Percentiles rank a stretch among this genome's conserved stretches.
These are phyloP conservation scores for Sylvia borin DNA, from an alignment of 2,797 vertebrate genomes.

Conservation along the genomic window DNA sequence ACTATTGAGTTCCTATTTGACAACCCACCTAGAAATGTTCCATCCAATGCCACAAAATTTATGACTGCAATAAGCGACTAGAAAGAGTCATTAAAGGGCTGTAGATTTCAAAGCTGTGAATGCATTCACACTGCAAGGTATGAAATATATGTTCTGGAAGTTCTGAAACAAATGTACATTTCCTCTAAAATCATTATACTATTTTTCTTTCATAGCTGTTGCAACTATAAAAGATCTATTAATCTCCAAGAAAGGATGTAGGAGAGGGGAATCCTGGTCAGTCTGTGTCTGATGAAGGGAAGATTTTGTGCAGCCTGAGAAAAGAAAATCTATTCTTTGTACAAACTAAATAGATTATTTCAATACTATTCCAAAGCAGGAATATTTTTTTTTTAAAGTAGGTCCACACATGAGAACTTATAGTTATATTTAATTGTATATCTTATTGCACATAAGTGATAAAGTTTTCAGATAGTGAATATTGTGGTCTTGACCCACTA, in stretches of 20 bases:
- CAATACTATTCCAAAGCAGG: neutral
- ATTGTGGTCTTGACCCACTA: neutral
- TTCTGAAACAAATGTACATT: neutral
- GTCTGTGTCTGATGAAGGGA: neutral
- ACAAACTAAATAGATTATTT: neutral
- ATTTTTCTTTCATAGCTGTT: neutral
- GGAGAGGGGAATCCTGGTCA: neutral
- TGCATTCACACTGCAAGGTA: neutral
- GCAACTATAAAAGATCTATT: neutral
- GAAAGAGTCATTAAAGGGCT: neutral
- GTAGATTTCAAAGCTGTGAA: constrained; percentile 1
- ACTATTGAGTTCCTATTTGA: neutral
- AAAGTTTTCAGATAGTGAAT: neutral
- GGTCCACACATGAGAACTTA: neutral
- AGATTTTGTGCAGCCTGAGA: neutral
- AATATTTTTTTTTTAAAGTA: neutral
- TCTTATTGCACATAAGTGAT: neutral
- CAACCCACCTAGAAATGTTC: neutral
- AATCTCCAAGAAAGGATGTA: neutral
- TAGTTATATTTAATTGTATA: neutral
- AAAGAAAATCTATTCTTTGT: neutral
- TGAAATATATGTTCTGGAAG: neutral
- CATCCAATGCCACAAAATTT: neutral
- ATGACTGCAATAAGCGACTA: neutral
- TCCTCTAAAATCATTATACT: neutral